phyloP scores from a whole-genome alignment of 2,797 vertebrate genomes.

The Pseudomugil tenellus region DNA sequence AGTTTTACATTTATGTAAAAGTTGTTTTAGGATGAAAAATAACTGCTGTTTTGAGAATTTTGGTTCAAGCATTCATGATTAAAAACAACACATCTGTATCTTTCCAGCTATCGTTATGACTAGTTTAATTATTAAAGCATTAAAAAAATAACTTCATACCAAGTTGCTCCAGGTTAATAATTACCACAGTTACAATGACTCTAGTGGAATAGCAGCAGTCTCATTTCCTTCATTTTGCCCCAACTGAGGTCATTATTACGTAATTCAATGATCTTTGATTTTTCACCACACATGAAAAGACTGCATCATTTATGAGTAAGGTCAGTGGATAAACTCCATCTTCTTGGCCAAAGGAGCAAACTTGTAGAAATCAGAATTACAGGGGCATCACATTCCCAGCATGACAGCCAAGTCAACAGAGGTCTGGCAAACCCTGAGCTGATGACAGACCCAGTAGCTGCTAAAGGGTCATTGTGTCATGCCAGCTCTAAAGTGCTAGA shows the following conservation, averaged over 20 bases:
- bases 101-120: neutral
- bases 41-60: neutral
- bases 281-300: neutral
- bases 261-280: neutral
- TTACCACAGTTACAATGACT: neutral
- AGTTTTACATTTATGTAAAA: neutral
- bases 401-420: slow-evolving; percentile 58
- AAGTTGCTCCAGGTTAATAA: neutral
- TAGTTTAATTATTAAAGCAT: neutral
- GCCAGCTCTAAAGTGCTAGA: slow-evolving; percentile 65
- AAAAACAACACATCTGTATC: neutral
- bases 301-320: slow-evolving; percentile 25
- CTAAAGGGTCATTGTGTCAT: slow-evolving; percentile 39
- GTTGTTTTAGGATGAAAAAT: neutral
- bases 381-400: slow-evolving; percentile 68
- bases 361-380: slow-evolving; percentile 41
- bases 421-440: slow-evolving; percentile 56
- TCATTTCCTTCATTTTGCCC: neutral
- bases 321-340: slow-evolving; percentile 22
- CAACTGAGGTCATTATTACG: neutral
- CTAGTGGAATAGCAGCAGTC: neutral
- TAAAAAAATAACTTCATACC: neutral
- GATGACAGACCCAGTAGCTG: slow-evolving; percentile 60
- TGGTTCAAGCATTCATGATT: neutral
- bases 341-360: slow-evolving; percentile 44